Percentiles rank a stretch among this genome's conserved stretches.
phyloP scores from a whole-genome alignment of 2,797 vertebrate genomes.

The Manis pentadactyla region DNA sequence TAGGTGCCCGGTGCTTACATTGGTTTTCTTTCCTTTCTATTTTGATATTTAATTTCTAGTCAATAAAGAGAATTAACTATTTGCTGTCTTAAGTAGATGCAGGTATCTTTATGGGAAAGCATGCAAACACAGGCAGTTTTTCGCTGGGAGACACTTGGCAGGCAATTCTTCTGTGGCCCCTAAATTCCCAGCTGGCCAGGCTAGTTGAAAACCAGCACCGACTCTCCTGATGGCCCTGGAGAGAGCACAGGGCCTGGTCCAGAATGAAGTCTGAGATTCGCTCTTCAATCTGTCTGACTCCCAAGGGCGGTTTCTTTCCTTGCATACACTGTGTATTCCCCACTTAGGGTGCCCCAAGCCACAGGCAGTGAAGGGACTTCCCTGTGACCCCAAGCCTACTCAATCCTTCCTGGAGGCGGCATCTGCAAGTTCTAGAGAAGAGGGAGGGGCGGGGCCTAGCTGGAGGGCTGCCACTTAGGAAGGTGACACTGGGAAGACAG shows the following conservation, averaged over 20 bases:
- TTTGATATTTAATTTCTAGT: background rate
- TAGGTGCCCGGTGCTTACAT: background rate
- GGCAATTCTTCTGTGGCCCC: background rate
- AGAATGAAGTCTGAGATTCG: background rate
- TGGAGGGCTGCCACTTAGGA: background rate
- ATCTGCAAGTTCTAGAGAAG: background rate
- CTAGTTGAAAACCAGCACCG: rapidly evolving
- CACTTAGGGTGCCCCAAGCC: rapidly evolving
- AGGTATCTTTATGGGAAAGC: background rate
- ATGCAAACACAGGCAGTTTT: background rate
- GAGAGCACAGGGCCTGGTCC: background rate
- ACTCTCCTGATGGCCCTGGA: background rate
- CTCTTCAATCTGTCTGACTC: no score
- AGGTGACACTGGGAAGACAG: background rate
- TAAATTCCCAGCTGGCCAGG: background rate
- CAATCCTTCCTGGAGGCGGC: background rate
- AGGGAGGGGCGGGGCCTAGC: rapidly evolving
- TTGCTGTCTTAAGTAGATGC: background rate
- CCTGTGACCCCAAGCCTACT: rapidly evolving
- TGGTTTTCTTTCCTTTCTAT: constrained; percentile 14
- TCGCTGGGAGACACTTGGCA: background rate
- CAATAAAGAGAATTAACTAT: background rate
- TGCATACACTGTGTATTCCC: no score
- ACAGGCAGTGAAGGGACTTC: background rate
- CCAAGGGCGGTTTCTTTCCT: no score